Base-by-base conservation (phyloP, 1,140 invertebrate genomes). In the Araneus ventricosus region DNA sequence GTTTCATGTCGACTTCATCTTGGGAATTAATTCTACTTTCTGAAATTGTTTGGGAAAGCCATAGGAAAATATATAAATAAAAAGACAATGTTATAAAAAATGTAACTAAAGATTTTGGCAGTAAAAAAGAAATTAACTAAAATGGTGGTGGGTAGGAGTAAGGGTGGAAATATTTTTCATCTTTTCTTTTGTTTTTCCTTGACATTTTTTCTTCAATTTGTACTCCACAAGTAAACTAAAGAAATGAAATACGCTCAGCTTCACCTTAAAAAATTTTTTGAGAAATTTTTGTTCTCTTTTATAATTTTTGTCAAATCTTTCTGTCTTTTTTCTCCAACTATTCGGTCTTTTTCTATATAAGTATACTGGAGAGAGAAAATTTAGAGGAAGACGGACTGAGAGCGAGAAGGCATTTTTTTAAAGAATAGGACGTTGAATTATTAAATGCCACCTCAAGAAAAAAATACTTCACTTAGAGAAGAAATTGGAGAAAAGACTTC, bases 401-500 rank as follows among this genome's bases (percentile, higher is more conserved):
- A 87, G 30, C 45, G 27, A 27, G 24, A 39, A 79, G 34, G 34
- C 30, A 34, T 80, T 79, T 57, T 59, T 87, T 87, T 70, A 57
- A 88, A 87, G 30, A 93, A 93, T 70, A 80, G 52, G 34, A 75
- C 91, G 24, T 93, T 93, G 91, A 93, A 93, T 93, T 93, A 93
- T 93, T 93, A 93, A 93, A 93, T 93, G 91, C 84, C 91, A 87
- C 45, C 61, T 59, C 39, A 37, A 14, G 30, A 86, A 92, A 92
- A 93, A 93, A 93, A 93, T 41, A 87, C 91, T 93, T 93, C 91
- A 93, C 91, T 93, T 93, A 87, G 84, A 86, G 91, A 30, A 24
- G 91, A 93, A 93, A 88, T 93, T 93, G 84, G 91, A 93, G 91
- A 93, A 93, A 93, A 82, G 91, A 93, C 91, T 93, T 93, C 87